Conservation (phyloP, 2,888 invertebrate species). For the Myopa testacea region DNA sequence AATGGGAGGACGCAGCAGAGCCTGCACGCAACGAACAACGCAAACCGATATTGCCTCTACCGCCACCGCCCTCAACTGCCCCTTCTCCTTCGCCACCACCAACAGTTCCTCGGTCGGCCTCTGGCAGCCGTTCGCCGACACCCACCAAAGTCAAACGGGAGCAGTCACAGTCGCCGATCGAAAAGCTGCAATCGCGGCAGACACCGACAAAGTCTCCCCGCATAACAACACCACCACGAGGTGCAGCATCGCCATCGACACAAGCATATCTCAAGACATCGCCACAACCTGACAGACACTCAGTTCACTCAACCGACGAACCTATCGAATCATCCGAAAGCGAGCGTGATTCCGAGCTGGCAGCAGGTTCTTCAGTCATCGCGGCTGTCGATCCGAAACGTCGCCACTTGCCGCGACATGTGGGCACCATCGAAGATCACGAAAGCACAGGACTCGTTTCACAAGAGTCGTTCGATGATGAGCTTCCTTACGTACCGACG, state of each 20-base stretch:
- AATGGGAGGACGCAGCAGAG: constrained; percentile 8
- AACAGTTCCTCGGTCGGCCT: not conserved
- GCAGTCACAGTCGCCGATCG: constrained; percentile 52
- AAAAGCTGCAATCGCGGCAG: constrained; percentile 41
- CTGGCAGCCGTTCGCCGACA: constrained; percentile 30
- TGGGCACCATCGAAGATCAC: constrained; percentile 71
- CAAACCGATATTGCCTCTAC: constrained; percentile 54
- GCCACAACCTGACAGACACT: constrained; percentile 54
- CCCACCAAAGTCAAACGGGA: constrained; percentile 30
- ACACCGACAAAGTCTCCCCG: constrained; percentile 54
- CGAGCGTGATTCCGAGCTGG: constrained; percentile 76
- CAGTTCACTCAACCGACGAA: constrained; percentile 68
- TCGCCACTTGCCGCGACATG: constrained; percentile 71
- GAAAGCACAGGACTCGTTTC: constrained; percentile 83
- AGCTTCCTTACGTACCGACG: constrained; percentile 90
- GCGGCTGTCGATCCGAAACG: constrained; percentile 59
- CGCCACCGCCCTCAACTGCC: constrained; percentile 50
- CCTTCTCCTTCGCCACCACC: constrained; percentile 49
- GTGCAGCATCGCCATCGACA: constrained; percentile 37
- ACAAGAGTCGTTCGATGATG: constrained; percentile 87
- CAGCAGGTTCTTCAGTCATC: constrained; percentile 48
- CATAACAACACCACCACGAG: constrained; percentile 51
- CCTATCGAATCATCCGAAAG: constrained; percentile 76
- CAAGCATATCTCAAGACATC: constrained; percentile 33
- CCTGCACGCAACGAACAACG: constrained; percentile 45